Base-by-base conservation (phyloP, 64 coral and sea anemone genomes). In the Porites australiensis region DNA sequence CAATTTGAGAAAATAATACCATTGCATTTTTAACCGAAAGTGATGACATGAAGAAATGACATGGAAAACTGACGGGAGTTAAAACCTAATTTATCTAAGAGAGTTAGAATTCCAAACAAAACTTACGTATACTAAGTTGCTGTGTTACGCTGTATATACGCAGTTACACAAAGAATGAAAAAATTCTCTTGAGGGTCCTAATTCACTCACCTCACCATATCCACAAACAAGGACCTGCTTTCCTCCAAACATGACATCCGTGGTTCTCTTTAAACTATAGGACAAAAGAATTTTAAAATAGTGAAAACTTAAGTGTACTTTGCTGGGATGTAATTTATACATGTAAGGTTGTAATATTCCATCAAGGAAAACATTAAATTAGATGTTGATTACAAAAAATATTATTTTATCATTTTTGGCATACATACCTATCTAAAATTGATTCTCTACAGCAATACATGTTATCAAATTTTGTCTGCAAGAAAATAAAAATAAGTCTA, bases 371-470 rank as follows among this genome's bases (percentile, higher is more conserved):
- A 37, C 0, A 37, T 37, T 0, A 37, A 37, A 37, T 37, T 72
- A 71, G 6, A 44, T 72, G 11, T n/a, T n/a, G 8, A 72, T 10
- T 10, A 72, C 69, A 4, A 79, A 20, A 19, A 67, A n/a, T 47
- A 46, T 37, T 49, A n/a, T 83, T 57, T 50, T 3, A 86, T 16
- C 10, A 37, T 8, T 37, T 37, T 37, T 37, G 27, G 14, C 51
- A 44, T n/a, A 94, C 79, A 62, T 90, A 96, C 97, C 97, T 98
- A 90, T 98, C 97, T 93, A 98, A 98, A 83, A 98, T 96, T 78
- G 97, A 98, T 94, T 98, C 97, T 64, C 97, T 96, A 96, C 97
- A 98, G 88, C 97, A 98, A 80, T 98, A 98, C 80, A 98, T 90
- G 85, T 98, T 98, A 80, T 98, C 97, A 96, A 98, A 98, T 70